These are phyloP conservation scores for Acanthisitta chloris DNA, from an alignment of 2,113 vertebrate genomes.

Conservation along the genomic window DNA sequence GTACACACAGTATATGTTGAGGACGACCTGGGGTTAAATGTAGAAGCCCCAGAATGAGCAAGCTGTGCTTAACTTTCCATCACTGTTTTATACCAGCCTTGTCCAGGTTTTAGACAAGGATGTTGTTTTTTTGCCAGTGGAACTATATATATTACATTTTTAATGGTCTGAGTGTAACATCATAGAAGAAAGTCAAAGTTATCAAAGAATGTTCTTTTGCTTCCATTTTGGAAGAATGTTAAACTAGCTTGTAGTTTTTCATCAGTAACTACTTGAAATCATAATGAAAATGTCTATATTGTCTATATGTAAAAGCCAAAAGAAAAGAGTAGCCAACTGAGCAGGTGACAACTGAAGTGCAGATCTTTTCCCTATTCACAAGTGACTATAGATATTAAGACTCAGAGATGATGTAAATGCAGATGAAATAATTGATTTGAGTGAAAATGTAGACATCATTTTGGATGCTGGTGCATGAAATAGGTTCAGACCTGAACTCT, in stretches of 20 bases:
- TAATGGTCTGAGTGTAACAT: not conserved
- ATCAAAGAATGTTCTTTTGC: not conserved
- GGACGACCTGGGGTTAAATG: not conserved
- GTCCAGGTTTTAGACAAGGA: not conserved
- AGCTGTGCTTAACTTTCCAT: rapidly evolving
- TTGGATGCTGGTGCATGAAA: not conserved
- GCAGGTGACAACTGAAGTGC: not conserved
- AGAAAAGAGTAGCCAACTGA: not conserved
- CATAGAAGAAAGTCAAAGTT: rapidly evolving
- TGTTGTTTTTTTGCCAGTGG: not conserved
- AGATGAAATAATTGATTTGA: not conserved
- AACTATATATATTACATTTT: rapidly evolving
- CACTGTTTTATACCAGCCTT: rapidly evolving
- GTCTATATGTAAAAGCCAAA: not conserved
- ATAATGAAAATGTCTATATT: rapidly evolving
- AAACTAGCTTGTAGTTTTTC: not conserved
- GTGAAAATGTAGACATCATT: rapidly evolving
- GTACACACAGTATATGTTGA: rapidly evolving
- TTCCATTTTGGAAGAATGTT: not conserved
- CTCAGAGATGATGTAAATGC: not conserved
- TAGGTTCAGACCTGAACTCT: not conserved
- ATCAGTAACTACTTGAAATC: not conserved
- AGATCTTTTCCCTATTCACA: not conserved
- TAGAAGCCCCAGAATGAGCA: not conserved
- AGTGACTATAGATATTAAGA: not conserved